Evolutionary conservation across 2,888 invertebrate species (phyloP), one percentile per base, ranked within the genome.

Genomic region (Leucophenga maculata): DNA sequence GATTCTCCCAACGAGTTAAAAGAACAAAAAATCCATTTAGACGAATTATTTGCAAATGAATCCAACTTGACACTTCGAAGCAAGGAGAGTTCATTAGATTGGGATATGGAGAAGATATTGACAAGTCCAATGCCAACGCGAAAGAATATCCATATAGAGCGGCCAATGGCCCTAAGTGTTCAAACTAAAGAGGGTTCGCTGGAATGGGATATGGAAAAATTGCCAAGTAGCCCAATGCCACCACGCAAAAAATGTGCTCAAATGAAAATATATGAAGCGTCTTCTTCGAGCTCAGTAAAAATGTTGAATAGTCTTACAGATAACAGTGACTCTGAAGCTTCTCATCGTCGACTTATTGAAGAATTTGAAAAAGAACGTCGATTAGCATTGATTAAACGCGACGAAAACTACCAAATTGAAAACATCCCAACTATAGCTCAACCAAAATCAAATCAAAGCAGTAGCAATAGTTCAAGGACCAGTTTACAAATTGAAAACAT

Each of bases 291-390:
- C 31, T 78, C 85, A 1, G 78, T 85, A 44, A 75, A 82, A 31
- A 39, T 84, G 31, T 78, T 86, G 0, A 86, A 86, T 69, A 80
- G 76, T 72, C 72, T 86, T 9, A 72, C 78, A 39, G 57, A 62
- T 26, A 76, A 78, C 18, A 73, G 52, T 8, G 77, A 82, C 59
- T 69, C 72, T 0, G 77, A 82, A 31, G 67, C 67, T 1, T 72
- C 75, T 0, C 75, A 85, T 68, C 79, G 79, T 48, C 84, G 85
- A 0, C 71, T 86, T 1, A 87, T 88, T 20, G 79, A 85, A 69
- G 83, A 87, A 65, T 81, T 87, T n/a, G 88, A 88, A 70, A 74
- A 76, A 22, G 86, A 88, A 72, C 79, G 88, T 2, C 80, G 87
- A 11, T 82, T 82, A 60, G 85, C 86, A 0, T 73, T 88, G 3